A percentile compares a stretch with the other conserved stretches of the same genome.
These are phyloP conservation scores for Tuberolachnus salignus DNA, from an alignment of 2,888 invertebrate genomes.

Conservation along the genomic window DNA sequence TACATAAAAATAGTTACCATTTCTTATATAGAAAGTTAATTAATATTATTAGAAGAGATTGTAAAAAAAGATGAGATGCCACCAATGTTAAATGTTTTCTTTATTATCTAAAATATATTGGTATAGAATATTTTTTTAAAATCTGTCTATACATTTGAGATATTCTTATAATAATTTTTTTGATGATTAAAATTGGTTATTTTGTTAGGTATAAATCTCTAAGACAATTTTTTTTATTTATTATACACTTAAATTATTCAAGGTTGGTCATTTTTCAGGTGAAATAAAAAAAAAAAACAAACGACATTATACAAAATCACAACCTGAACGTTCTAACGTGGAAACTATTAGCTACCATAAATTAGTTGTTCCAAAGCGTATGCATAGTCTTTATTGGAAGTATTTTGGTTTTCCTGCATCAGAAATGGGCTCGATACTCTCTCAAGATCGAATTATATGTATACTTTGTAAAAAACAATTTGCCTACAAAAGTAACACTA, in stretches of 20 bases:
- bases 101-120: too few relatives aligned
- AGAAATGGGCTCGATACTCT: constrained; percentile 62
- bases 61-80: too few relatives aligned
- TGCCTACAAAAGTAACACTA: constrained; percentile 66
- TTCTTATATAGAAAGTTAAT: too few relatives aligned
- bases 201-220: too few relatives aligned
- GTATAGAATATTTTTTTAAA: background rate
- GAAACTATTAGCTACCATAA: constrained; percentile 62
- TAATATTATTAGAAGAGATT: too few relatives aligned
- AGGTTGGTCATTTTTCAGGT: constrained; percentile 3
- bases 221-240: too few relatives aligned
- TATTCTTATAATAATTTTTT: background rate
- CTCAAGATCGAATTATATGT: constrained; percentile 64
- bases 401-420: constrained; percentile 66
- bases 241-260: background rate
- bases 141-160: background rate
- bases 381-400: constrained; percentile 66
- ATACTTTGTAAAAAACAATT: constrained; percentile 65
- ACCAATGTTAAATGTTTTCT: too few relatives aligned
- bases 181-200: background rate
- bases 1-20: too few relatives aligned
- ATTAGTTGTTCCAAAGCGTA: constrained; percentile 65
- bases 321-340: constrained; percentile 31
- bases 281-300: constrained; percentile 33
- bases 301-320: constrained; percentile 32